phyloP scores from a whole-genome alignment of 2,888 invertebrate species.

The Leptogaster cylindrica region DNA sequence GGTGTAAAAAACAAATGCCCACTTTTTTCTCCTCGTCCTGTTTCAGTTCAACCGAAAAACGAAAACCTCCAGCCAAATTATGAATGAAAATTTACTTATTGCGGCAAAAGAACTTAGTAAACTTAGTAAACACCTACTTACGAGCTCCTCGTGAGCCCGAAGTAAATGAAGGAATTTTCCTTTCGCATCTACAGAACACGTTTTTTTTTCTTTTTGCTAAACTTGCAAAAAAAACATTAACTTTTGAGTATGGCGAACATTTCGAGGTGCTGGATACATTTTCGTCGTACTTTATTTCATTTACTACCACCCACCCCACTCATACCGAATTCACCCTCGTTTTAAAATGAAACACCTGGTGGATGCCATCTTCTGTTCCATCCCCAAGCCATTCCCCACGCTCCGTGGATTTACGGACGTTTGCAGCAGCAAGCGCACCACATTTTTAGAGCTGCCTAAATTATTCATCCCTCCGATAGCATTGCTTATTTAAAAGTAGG shows the following conservation, averaged over 20 bases:
- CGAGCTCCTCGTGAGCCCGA: slow-evolving; percentile 12
- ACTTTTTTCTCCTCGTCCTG: too few species aligned
- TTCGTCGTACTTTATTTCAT: slow-evolving; percentile 13
- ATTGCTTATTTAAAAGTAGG: slow-evolving; percentile 34
- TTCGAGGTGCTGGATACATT: not conserved
- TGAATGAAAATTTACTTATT: slow-evolving; percentile 44
- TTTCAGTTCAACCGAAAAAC: too few species aligned
- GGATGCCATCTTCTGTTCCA: not conserved
- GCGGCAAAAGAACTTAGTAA: slow-evolving; percentile 41
- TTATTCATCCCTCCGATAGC: slow-evolving; percentile 32
- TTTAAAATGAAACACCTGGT: slow-evolving; percentile 23
- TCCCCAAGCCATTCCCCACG: not conserved
- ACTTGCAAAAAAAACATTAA: too few species aligned
- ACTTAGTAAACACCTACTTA: slow-evolving; percentile 32
- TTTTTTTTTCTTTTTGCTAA: not conserved
- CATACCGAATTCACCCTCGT: too few species aligned
- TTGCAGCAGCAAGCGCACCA: slow-evolving; percentile 11
- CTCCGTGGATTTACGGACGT: slow-evolving; percentile 1
- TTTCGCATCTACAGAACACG: not conserved
- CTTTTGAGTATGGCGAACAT: slow-evolving; percentile 1
- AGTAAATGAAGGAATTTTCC: slow-evolving; percentile 18
- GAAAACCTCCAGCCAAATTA: slow-evolving; percentile 30
- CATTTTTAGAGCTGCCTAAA: not conserved
- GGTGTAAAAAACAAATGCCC: too few species aligned
- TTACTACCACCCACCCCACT: not conserved